Base-by-base conservation (phyloP, 2,888 invertebrate genomes). In the Xestia sexstrigata region DNA sequence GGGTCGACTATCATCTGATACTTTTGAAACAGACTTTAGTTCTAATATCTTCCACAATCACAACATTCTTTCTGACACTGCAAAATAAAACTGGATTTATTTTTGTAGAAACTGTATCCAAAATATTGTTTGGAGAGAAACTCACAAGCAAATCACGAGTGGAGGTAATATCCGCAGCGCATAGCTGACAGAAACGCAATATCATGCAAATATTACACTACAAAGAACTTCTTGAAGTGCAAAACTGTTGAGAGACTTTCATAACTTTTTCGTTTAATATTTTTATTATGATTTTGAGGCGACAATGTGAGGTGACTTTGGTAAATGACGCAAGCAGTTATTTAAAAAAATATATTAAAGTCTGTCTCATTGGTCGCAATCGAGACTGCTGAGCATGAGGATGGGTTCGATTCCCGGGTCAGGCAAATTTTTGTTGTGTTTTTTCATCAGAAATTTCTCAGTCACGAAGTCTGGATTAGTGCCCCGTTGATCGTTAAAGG, bases 131-230 rank as follows among this genome's bases (percentile, higher is more conserved):
- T 70, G 68, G 55, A n/a, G 13, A 58, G 72, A 74, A 70, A 63
- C 79, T 84, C 81, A 84, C 52, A 23, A 75, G 63, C 23, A 68
- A 81, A 83, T 85, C 78, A 74, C 71, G 65, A 74, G 70, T 45
- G 62, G 73, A 79, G 81, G 78, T 80, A 82, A 87, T 89, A 88
- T 87, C 83, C 66, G 20, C 30, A 58, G 49, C 65, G 55, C 30
- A 60, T 60, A 70, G 70, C 78, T 70, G 67, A 73, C 65, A 70
- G 74, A 75, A 77, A 89, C 74, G 89, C 90, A 91, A 91, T 89
- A 91, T 90, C 91, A 89, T 89, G 90, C 85, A 90, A 91, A 91
- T 89, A 85, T 84, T 81, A 83, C 78, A 84, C 79, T 75, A 75
- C 78, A 87, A 70, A 77, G 79, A 77, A 72, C 67, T 68, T 78